Evolutionary conservation across 2,113 vertebrate species (phyloP).

Genomic region (Myiozetetes cayanensis): DNA sequence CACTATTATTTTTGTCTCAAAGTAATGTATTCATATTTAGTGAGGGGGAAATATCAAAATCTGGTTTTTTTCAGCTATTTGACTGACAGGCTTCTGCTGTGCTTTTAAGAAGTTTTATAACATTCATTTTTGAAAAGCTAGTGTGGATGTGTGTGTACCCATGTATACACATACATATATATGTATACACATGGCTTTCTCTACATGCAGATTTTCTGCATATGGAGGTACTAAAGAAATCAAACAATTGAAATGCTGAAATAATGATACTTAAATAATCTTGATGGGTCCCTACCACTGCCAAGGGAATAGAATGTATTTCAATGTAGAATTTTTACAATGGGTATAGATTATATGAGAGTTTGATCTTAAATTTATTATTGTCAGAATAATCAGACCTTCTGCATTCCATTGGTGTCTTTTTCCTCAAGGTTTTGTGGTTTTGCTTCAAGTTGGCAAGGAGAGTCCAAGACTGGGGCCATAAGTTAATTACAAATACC

Average conservation of each 20-base stretch:
- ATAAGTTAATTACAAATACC: neutral
- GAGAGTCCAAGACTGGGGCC: neutral
- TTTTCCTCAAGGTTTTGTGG: neutral
- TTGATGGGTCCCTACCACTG: neutral
- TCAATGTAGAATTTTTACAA: neutral
- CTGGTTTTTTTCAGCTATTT: slow-evolving; percentile 24
- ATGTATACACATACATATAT: neutral
- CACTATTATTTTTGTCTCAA: slow-evolving; percentile 39
- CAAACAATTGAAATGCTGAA: neutral
- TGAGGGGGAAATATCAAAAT: slow-evolving; percentile 8
- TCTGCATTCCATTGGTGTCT: neutral
- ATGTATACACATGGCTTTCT: neutral
- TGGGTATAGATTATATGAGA: neutral
- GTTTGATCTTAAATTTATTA: neutral
- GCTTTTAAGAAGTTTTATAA: slow-evolving; percentile 29
- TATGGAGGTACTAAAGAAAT: neutral
- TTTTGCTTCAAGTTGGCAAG: neutral
- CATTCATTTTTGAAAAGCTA: slow-evolving; percentile 22
- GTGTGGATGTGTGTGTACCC: neutral
- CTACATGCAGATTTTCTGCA: neutral
- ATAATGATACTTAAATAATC: neutral
- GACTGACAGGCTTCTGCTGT: slow-evolving; percentile 54
- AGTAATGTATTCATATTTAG: slow-evolving; percentile 27
- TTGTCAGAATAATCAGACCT: neutral
- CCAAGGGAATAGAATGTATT: neutral